Conservation (phyloP, 1,140 invertebrate genomes). For the Diprion similis region DNA sequence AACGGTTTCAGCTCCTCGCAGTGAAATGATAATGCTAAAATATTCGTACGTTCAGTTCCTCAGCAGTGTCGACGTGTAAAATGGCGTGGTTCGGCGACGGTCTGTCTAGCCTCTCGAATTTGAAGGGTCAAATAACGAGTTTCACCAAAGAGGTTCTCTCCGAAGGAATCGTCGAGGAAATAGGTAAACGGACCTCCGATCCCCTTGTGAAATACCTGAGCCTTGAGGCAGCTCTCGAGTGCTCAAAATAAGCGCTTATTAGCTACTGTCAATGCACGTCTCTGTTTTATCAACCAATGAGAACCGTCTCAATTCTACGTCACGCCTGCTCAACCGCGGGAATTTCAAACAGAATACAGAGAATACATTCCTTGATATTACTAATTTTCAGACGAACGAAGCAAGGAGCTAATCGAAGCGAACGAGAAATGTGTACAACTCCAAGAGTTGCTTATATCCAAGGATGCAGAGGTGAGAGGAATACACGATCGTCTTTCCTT, state of each 20-base stretch:
- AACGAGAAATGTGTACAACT: constrained; percentile 64
- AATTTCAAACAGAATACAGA: background rate
- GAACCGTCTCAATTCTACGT: constrained; percentile 38
- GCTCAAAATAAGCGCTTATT: constrained; percentile 30
- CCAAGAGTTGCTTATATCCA: constrained; percentile 66
- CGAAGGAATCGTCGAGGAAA: constrained; percentile 65
- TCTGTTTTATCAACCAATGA: constrained; percentile 46
- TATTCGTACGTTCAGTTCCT: background rate
- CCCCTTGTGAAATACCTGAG: background rate
- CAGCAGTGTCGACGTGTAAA: constrained; percentile 57
- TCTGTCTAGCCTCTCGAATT: constrained; percentile 71
- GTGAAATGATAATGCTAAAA: background rate
- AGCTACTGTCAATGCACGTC: constrained; percentile 53
- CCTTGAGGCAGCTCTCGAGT: background rate
- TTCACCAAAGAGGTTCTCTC: constrained; percentile 77
- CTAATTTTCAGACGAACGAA: constrained; percentile 47
- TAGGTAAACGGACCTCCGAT: constrained; percentile 51
- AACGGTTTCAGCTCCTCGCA: no score
- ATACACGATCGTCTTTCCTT: background rate
- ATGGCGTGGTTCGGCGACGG: constrained; percentile 82
- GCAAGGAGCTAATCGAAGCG: constrained; percentile 59
- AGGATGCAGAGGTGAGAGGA: constrained; percentile 69
- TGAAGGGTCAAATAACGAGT: constrained; percentile 78
- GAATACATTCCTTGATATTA: background rate
- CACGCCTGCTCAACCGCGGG: background rate